Base-by-base conservation (phyloP, 2,113 vertebrate species). In the Gallinago media region DNA sequence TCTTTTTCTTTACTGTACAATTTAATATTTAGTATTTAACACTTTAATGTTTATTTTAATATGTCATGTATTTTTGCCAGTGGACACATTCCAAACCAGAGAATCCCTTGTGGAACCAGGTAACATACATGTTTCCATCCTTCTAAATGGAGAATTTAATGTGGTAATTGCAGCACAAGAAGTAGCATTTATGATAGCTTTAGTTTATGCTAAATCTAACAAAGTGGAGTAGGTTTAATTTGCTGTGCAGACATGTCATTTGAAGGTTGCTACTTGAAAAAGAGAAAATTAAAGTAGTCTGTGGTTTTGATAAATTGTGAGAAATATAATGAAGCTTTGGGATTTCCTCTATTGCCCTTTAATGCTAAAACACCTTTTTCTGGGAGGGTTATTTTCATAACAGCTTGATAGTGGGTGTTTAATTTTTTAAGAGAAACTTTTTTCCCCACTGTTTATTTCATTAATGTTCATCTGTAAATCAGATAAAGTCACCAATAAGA, bases 71-170 rank as follows among this genome's bases (percentile, higher is more conserved):
- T 78, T 78, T 81, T 61, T 13, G 4, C 42, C 96, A 96, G 5
- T 42, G 65, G 96, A 96, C 92, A 46, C 55, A 68, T 56, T 97
- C 86, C 49, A 94, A 84, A 94, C 94, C 89, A 83, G 92, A 96
- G 47, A 95, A 97, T 63, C 87, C 88, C 32, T 78, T 94, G 9
- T 96, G 94, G 97, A 97, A 96, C 55, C 95, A 98, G 22, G 66
- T 97, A 38, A 96, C 36, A 2, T 96, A 74, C 47, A 59, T 89
- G 87, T 96, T 92, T 87, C 85, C 21, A 22, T 88, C 21, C 74
- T 97, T 85, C 89, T 86, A 84, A 94, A 61, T 3, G 79, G 93
- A 70, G 55, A 95, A 58, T 72, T 96, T 42, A 84, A 89, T 62
- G 67, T 36, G 63, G 61, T 93, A 68, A 79, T 56, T 82, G 47